Base-by-base conservation (phyloP, 2,888 invertebrate genomes). In the Chymomyza caudatula region DNA sequence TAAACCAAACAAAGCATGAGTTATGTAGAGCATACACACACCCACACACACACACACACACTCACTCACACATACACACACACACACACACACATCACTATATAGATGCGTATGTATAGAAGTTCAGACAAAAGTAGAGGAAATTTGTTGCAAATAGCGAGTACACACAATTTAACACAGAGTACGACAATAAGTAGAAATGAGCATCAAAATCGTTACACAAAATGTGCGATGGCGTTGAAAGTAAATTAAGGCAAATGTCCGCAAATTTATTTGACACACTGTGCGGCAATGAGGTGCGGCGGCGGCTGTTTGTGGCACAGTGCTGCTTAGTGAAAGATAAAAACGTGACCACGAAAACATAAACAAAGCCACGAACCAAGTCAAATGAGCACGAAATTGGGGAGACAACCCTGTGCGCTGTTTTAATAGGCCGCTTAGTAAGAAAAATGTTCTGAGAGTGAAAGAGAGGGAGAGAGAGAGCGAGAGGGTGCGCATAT, bases 331-430 rank as follows among this genome's bases (percentile, higher is more conserved):
- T 65, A 57, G 60, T 19, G 52, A 65, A 66, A 85, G 85, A 82
- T 82, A 82, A 82, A 84, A 82, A 84, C 84, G 78, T 84, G 84
- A 84, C 84, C 81, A 76, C 81, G 73, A 84, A 78, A 83, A 66
- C 73, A 78, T 77, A 78, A 76, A 79, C 69, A 64, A 58, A 66
- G 19, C 15, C 15, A 20, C 6, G 19, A 52, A 20, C 6, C 20
- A 23, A 23, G 23, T 19, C 72, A 77, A 72, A 69, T 67, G 62
- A 69, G 58, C 52, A 47, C 68, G 20, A 51, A 15, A 47, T 17
- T 44, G 44, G 17, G 17, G 1, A 59, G 67, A 60, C 23, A 52
- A 63, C 52, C 51, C 53, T 25, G 20, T 23, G 22, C 63, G 65
- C 63, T 15, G 61, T 64, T 76, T 76, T 76, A 73, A 75, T 77